phyloP scores from a whole-genome alignment of 2,888 invertebrate species.

The Microctonus hyperodae region DNA sequence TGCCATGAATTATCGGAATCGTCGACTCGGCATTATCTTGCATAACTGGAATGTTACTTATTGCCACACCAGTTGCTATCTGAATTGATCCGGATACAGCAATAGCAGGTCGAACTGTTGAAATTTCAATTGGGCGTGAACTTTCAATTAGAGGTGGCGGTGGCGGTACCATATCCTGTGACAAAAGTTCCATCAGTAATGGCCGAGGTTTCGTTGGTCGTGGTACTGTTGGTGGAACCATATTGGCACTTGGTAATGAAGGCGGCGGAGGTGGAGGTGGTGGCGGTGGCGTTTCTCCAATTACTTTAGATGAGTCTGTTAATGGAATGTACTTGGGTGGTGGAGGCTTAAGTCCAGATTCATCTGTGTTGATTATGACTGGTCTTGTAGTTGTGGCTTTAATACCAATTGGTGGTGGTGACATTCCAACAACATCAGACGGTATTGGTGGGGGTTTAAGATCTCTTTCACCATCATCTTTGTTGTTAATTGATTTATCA shows the following conservation, averaged over 20 bases:
- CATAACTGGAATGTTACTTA: constrained; percentile 58
- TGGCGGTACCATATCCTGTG: constrained; percentile 60
- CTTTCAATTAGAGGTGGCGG: constrained; percentile 46
- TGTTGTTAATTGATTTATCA: constrained; percentile 38
- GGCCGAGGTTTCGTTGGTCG: constrained; percentile 53
- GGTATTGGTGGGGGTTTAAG: constrained; percentile 54
- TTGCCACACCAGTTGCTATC: constrained; percentile 58
- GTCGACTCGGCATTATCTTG: constrained; percentile 57
- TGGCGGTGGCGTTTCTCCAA: constrained; percentile 41
- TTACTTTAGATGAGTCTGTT: constrained; percentile 46
- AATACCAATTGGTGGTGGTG: constrained; percentile 57
- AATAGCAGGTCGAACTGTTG: constrained; percentile 53
- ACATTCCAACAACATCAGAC: constrained; percentile 56
- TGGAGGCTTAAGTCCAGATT: constrained; percentile 50
- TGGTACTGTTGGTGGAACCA: constrained; percentile 51
- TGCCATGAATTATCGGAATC: constrained; percentile 60
- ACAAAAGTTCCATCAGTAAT: constrained; percentile 56
- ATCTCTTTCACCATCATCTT: constrained; percentile 45
- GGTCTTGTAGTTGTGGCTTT: constrained; percentile 49
- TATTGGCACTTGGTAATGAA: constrained; percentile 47
- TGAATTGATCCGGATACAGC: constrained; percentile 60
- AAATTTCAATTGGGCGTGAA: constrained; percentile 49
- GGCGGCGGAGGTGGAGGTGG: constrained; percentile 40
- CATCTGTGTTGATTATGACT: constrained; percentile 38
- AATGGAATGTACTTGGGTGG: constrained; percentile 57